Base-by-base conservation (phyloP, 2,888 invertebrate species). In the Amiota mariae region DNA sequence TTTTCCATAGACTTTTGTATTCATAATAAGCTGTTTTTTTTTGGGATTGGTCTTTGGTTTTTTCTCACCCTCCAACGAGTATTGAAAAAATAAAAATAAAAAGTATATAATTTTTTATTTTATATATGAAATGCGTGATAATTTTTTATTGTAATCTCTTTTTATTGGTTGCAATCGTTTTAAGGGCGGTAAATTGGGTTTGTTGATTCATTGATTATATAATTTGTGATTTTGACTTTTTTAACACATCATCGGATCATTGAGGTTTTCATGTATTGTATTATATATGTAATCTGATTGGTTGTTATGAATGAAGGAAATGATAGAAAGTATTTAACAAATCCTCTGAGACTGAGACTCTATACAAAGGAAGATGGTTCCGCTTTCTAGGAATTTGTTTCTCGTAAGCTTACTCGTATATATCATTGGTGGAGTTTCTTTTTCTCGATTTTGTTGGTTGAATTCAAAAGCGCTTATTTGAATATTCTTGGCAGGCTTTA, bases 161-260 rank as follows among this genome's bases (percentile, higher is more conserved):
- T 36, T 82, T 82, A 85, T 82, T 82, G 82, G 85, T 76, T 67
- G 80, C 76, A 73, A 81, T 78, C 72, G 74, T 49, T 70, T 78
- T 70, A 73, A 68, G 73, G 71, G 76, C 85, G 76, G 80, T 72
- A 75, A 83, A 79, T 79, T 82, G 61, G 49, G 15, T 70, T 54
- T 56, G 20, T 70, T 64, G 63, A 70, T 59, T n/a, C 18, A 15
- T 24, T 49, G 61, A 79, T 80, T 82, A 74, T 73, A 75, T 36
- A 83, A 81, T 76, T 73, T 81, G 82, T 76, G 80, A 75, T 76
- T 59, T 74, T 81, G 78, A 79, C 79, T 83, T 77, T 75, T 73
- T 75, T 70, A 70, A 74, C 67, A 70, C 59, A 54, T 59, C 18
- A n/a, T n/a, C 66, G 74, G 59, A 18, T 59, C 18, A 59, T 59